Evolutionary conservation across 2,888 invertebrate genomes (phyloP), one percentile per base, ranked within the genome.

Genomic region (Lycocerus yunnanus): DNA sequence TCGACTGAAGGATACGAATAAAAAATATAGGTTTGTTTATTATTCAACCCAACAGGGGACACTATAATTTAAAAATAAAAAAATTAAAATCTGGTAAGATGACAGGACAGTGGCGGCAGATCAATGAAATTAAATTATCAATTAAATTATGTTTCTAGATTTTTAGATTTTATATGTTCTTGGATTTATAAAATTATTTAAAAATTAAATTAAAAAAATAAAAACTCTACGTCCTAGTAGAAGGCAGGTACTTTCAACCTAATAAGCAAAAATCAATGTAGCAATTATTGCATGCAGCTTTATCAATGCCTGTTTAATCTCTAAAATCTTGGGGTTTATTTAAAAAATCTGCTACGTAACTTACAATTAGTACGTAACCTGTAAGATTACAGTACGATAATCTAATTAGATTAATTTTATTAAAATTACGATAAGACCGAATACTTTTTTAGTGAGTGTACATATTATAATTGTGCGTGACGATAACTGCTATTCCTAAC

Each of bases 401-500:
- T 58, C 14, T 16, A 16, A 24, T 20, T 59, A 71, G 71, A 71
- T 71, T n/a, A 59, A 58, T 59, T 66, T 66, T 66, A 66, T 59
- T 66, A 60, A 67, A 68, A n/a, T 15, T 60, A 58, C 21, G 67
- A 59, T 15, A 59, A 27, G 59, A 16, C 58, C 60, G 66, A 69
- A 63, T 63, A 63, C 20, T 71, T 75, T 69, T 71, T 43, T 14
- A 14, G 21, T 18, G 75, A 72, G 68, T 76, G 76, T 76, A 76
- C 74, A 72, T 69, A 76, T 74, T 74, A 74, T 76, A 70, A 76
- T 72, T 73, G 78, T 81, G 82, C 82, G 82, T 82, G 82, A 81
- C 82, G 79, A 78, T 79, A 79, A 80, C 80, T 79, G 79, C 80
- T 77, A 79, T 79, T 73, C 78, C 80, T 80, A 80, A 81, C 83